These are phyloP conservation scores for Melanocharis versteri DNA, from an alignment of 2,113 vertebrate genomes.

Conservation along the genomic window DNA sequence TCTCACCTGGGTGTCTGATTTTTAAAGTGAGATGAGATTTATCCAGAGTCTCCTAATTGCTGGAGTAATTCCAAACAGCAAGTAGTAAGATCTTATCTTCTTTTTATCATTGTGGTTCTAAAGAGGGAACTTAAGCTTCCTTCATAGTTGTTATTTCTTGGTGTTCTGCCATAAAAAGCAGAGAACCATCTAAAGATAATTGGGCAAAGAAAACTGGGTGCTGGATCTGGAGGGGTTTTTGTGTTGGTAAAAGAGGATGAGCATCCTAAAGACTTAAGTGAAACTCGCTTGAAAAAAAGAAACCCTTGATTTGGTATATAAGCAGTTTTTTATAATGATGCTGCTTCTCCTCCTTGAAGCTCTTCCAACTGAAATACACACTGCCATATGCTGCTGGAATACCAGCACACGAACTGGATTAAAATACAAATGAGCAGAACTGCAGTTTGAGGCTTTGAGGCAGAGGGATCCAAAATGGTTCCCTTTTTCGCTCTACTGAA, in stretches of 20 bases:
- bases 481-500: not conserved
- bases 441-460: not conserved
- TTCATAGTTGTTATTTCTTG: not conserved
- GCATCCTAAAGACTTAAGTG: not conserved
- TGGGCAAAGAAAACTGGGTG: not conserved
- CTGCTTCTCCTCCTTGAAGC: not conserved
- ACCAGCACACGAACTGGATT: not conserved
- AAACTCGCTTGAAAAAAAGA: not conserved
- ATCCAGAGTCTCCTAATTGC: not conserved
- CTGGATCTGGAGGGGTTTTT: not conserved
- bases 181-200: not conserved
- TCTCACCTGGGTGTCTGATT: not conserved
- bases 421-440: conserved; percentile 1
- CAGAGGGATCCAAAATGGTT: not conserved
- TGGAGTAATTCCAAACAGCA: not conserved
- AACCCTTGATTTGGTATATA: not conserved
- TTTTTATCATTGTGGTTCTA: not conserved
- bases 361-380: not conserved
- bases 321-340: not conserved
- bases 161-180: not conserved
- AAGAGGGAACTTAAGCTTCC: not conserved
- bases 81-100: not conserved
- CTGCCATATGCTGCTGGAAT: conserved; percentile 25
- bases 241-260: not conserved
- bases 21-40: not conserved